Evolutionary conservation across 1,140 invertebrate species (phyloP), one percentile per base, ranked within the genome.

Genomic region (Drepana arcuata): DNA sequence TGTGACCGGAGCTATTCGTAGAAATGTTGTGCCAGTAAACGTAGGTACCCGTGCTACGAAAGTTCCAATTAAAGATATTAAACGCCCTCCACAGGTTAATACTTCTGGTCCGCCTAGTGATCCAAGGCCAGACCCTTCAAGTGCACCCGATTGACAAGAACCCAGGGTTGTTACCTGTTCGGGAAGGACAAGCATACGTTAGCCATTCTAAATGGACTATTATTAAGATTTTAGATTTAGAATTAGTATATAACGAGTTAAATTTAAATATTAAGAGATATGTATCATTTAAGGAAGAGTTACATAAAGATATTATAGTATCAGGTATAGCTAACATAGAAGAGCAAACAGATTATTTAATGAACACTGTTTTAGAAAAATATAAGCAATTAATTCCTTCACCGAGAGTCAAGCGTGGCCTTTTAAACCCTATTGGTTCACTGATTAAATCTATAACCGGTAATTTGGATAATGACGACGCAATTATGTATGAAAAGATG

Each of bases 11-110:
- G 25, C 27, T 7, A 16, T 35, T 18, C 1, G 12, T 16, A 37
- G 39, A 12, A 48, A 48, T 11, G 14, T 34, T 6, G 34, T 41
- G 2, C 21, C 34, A 1, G 25, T 48, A 24, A 21, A 21, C 25
- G 10, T 72, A 84, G 42, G 66, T 70, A 54, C 25, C 46, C 29
- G 70, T 63, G 13, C 62, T 12, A 39, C 14, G 26, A 32, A 69
- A 77, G 43, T 39, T 7, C 34, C 14, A 56, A 65, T 34, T 18
- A 60, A 45, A 31, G 25, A 44, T n/a, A 41, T 41, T 7, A 37
- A 26, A 25, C 33, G 40, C 13, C 52, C 50, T 51, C 28, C 54
- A 34, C 54, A 52, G 48, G 44, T 45, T 15, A 16, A 21, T 35
- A 14, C 33, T 44, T 14, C 13, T 56, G 32, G 11, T 32, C n/a